Conservation (phyloP, 2,113 vertebrate genomes). For the Scomber scombrus region DNA sequence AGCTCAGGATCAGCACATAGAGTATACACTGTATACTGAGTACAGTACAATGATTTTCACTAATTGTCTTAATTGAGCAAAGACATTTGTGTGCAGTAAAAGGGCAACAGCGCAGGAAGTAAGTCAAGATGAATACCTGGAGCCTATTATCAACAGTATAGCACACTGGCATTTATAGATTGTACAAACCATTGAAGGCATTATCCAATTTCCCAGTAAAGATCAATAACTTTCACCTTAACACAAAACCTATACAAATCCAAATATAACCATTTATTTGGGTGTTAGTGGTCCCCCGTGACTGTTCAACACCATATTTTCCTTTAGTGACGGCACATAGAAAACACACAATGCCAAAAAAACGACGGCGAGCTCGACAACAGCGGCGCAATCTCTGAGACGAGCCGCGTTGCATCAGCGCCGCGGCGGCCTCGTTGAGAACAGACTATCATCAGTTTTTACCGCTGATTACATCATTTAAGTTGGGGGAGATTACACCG, state of each 20-base stretch:
- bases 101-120: background rate
- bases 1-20: background rate
- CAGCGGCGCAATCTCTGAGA: conserved; percentile 25
- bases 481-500: conserved; percentile 70
- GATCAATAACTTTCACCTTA: conserved; percentile 46
- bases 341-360: conserved; percentile 3
- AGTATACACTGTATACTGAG: conserved; percentile 2
- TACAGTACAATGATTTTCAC: background rate
- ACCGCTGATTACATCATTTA: conserved; percentile 79
- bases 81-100: background rate
- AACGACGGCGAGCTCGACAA: conserved; percentile 9
- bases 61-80: background rate
- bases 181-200: conserved; percentile 1
- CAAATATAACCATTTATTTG: conserved; percentile 26
- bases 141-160: conserved; percentile 3
- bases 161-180: conserved; percentile 8
- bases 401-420: conserved; percentile 45
- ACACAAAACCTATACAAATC: conserved; percentile 37
- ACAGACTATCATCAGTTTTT: conserved; percentile 68
- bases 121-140: background rate
- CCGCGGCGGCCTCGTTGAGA: conserved; percentile 33
- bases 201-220: conserved; percentile 38
- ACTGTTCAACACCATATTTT: conserved; percentile 14
- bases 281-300: conserved; percentile 1
- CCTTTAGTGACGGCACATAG: conserved; percentile 29